Base-by-base conservation (phyloP, 2,797 vertebrate genomes). In the Melanotaenia parkinsoni region DNA sequence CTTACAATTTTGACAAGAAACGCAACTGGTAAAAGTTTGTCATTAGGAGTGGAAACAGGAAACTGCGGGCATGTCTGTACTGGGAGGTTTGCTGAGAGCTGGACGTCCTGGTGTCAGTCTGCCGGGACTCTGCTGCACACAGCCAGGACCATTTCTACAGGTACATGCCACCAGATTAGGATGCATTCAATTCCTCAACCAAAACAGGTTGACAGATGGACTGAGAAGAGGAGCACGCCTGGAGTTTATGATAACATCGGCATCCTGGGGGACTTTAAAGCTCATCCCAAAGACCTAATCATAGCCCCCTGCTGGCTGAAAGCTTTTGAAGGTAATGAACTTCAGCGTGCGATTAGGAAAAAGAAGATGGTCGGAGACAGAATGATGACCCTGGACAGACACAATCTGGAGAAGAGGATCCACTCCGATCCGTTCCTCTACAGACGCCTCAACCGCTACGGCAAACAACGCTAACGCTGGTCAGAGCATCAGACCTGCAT, bases 191-290 rank as follows among this genome's bases (percentile, higher is more conserved):
- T 95, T 12, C 95, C 95, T 20, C 73, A 87, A 51, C 93, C 53
- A 0, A 96, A 95, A 86, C 84, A 72, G 12, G 95, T 96, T 65
- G 98, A 99, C 89, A 93, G 97, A 50, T 99, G 98, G 98, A 96
- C 94, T 0, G 91, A 97, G 86, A 98, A 98, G 81, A 95, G 96
- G 70, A 95, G 93, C 78, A 92, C 97, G 92, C 98, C 93, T 64
- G 97, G 97, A 1, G 92, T 97, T 18, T 98, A 99, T 75, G 97
- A 98, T 83, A 98, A 98, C 87, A 94, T 99, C 4, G 98, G 97
- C 10, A 97, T 98, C 75, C 86, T 98, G 68, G 97, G 97, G 0
- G 95, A 94, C 70, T 99, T 99, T 80, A 94, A 95, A 84, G 94
- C 92, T 9, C 98, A 99, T 67, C 98, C 98, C 0, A 96, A 95